Evolutionary conservation across 2,797 vertebrate genomes (phyloP).

Genomic region (Rhinatrema bivittatum): DNA sequence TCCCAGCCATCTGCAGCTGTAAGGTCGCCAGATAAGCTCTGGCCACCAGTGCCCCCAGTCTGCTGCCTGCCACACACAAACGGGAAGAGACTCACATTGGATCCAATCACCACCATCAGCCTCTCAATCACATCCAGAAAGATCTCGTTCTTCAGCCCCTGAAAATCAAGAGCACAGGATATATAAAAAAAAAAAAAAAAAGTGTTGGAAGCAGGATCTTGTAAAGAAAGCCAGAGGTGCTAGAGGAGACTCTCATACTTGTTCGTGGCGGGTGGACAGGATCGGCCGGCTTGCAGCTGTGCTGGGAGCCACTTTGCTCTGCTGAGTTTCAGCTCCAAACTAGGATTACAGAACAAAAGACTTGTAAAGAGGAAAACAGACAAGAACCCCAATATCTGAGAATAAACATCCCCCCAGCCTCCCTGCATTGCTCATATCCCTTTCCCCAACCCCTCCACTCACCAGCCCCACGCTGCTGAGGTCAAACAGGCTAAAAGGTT

Average conservation of each 20-base stretch:
- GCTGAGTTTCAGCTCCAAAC: conserved; percentile 87
- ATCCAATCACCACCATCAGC: conserved; percentile 73
- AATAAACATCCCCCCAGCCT: not conserved
- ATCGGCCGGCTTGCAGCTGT: conserved; percentile 73
- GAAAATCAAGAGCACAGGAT: conserved; percentile 10
- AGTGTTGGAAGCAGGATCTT: not conserved
- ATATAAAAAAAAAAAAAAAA: not conserved
- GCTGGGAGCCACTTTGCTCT: conserved; percentile 80
- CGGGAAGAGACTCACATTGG: conserved; percentile 70
- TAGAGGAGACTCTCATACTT: conserved; percentile 57
- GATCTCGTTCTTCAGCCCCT: conserved; percentile 78
- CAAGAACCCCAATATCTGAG: not conserved
- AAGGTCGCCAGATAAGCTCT: too few relatives aligned
- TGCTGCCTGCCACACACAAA: not conserved
- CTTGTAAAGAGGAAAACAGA: not conserved
- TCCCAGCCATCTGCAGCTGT: too few relatives aligned
- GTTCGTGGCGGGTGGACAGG: conserved; percentile 64
- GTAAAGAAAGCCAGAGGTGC: too few relatives aligned
- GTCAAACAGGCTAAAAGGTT: conserved; percentile 79
- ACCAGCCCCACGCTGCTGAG: conserved; percentile 82
- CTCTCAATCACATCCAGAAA: conserved; percentile 85
- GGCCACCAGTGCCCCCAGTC: too few relatives aligned
- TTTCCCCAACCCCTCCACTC: conserved; percentile 9
- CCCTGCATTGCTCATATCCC: not conserved
- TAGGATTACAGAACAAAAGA: conserved; percentile 26